Percentiles rank a stretch among this genome's conserved stretches.
Conservation (phyloP, 2,888 invertebrate genomes). For the Pasiphila rectangulata region DNA sequence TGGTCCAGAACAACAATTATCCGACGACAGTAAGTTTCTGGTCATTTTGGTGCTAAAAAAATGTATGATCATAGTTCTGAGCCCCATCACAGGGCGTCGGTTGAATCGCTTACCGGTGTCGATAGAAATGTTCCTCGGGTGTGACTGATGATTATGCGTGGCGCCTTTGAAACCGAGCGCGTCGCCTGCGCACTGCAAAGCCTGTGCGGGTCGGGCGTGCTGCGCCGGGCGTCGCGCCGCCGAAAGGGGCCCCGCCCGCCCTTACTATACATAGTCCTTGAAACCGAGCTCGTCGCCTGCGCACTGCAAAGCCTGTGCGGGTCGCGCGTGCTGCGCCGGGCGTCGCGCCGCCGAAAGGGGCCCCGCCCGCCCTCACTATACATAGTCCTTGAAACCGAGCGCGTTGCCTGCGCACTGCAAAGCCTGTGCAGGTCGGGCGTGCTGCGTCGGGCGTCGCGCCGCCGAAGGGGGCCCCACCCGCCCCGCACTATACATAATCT, state of each 20-base stretch:
- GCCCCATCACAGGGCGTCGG: constrained; percentile 29
- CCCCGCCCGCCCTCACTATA: too few relatives aligned
- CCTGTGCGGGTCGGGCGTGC: too few relatives aligned
- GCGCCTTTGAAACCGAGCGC: constrained; percentile 10
- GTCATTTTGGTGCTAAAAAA: constrained; percentile 36
- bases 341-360: too few relatives aligned
- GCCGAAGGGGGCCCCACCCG: constrained; percentile 8
- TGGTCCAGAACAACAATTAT: constrained; percentile 22
- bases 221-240: too few relatives aligned
- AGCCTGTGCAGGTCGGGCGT: constrained; percentile 12
- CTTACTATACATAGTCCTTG: too few relatives aligned
- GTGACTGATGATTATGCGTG: constrained; percentile 17
- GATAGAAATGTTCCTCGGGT: constrained; percentile 30
- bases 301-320: too few relatives aligned
- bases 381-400: too few relatives aligned
- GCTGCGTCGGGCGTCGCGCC: too few relatives aligned
- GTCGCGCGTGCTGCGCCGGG: too few relatives aligned
- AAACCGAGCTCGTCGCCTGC: too few relatives aligned
- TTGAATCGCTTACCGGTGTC: constrained; percentile 24
- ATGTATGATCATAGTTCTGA: constrained; percentile 27
- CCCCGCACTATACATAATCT: constrained; percentile 53
- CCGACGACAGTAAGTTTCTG: constrained; percentile 32
- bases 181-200: constrained; percentile 10
- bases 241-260: too few relatives aligned
- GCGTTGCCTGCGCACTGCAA: too few relatives aligned